A percentile compares a stretch with the other conserved stretches of the same genome.
These are phyloP conservation scores for Sussaba pulchella DNA, from an alignment of 2,888 invertebrate species.

Conservation along the genomic window DNA sequence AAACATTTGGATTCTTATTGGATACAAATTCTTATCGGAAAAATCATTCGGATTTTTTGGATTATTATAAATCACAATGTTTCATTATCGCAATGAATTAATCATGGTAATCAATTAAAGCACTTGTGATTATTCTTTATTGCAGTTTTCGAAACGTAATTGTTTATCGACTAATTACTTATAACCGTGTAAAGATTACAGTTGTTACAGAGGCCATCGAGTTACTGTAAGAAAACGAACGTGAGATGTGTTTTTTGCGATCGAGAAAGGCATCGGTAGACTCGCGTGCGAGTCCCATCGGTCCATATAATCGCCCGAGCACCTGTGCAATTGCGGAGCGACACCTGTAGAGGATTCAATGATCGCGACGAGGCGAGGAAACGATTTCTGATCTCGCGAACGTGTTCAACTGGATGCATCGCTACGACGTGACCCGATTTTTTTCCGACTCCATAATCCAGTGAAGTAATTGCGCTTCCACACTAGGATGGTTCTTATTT, in stretches of 20 bases:
- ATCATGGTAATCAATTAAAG: too few species aligned
- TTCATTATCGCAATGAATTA: too few species aligned
- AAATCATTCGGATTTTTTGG: too few species aligned
- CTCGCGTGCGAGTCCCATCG: conserved; percentile 3
- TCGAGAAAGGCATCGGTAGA: not conserved
- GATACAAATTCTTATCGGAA: too few species aligned
- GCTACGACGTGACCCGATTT: conserved; percentile 7
- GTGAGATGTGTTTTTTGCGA: not conserved
- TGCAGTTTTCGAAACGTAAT: too few species aligned
- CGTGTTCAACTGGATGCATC: conserved; percentile 11
- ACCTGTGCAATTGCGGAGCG: conserved; percentile 39
- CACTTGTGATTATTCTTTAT: too few species aligned
- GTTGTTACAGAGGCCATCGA: not conserved
- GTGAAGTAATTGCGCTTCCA: too few species aligned
- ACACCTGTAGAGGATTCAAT: conserved; percentile 36
- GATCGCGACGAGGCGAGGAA: conserved; percentile 27
- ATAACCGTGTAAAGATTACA: not conserved
- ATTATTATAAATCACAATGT: too few species aligned
- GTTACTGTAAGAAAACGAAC: not conserved
- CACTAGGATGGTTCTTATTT: not conserved
- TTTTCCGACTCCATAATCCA: not conserved
- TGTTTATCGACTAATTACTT: not conserved
- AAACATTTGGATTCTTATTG: too few species aligned
- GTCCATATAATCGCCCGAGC: conserved; percentile 20
- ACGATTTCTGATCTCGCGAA: conserved; percentile 14